These are phyloP conservation scores for Cliona cf. orientalis DNA, from an alignment of 37 sponge, comb jelly and placozoan species.

Conservation along the genomic window DNA sequence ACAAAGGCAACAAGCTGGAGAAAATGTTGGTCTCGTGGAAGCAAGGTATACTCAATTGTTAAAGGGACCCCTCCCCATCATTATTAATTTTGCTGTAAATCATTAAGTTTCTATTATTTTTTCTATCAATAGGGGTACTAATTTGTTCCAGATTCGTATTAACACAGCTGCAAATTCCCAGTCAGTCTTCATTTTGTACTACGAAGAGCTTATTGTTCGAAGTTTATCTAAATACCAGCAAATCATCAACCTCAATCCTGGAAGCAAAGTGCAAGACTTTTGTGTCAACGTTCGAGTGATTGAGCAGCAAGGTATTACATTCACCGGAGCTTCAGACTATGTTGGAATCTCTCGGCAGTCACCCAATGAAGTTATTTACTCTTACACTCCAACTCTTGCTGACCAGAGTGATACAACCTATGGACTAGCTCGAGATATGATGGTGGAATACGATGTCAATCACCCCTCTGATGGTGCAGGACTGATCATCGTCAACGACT, in stretches of 20 bases:
- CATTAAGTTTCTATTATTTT: neutral
- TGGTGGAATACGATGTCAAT: constrained; percentile 61
- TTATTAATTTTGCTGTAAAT: neutral
- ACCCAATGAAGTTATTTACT: constrained; percentile 6
- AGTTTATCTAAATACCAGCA: constrained; percentile 32
- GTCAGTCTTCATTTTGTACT: constrained; percentile 41
- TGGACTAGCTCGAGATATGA: constrained; percentile 49
- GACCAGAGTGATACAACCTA: constrained; percentile 24
- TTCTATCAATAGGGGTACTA: neutral
- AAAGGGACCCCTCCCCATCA: too few relatives aligned
- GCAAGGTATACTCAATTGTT: too few relatives aligned
- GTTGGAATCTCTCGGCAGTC: neutral
- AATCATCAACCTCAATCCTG: constrained; percentile 59
- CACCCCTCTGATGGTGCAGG: constrained; percentile 40
- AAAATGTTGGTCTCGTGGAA: constrained; percentile 72
- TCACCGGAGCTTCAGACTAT: constrained; percentile 19
- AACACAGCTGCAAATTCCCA: constrained; percentile 21
- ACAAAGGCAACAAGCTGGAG: constrained; percentile 18
- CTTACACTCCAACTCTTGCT: constrained; percentile 19
- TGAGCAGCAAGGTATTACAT: constrained; percentile 39
- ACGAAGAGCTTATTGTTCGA: constrained; percentile 56
- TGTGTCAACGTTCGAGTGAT: constrained; percentile 22
- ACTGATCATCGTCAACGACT: constrained; percentile 27
- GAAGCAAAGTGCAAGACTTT: constrained; percentile 45
- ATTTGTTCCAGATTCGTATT: constrained; percentile 31